Evolutionary conservation across 2,888 invertebrate species (phyloP), one percentile per base, ranked within the genome.

Genomic region (Tachina grossa): DNA sequence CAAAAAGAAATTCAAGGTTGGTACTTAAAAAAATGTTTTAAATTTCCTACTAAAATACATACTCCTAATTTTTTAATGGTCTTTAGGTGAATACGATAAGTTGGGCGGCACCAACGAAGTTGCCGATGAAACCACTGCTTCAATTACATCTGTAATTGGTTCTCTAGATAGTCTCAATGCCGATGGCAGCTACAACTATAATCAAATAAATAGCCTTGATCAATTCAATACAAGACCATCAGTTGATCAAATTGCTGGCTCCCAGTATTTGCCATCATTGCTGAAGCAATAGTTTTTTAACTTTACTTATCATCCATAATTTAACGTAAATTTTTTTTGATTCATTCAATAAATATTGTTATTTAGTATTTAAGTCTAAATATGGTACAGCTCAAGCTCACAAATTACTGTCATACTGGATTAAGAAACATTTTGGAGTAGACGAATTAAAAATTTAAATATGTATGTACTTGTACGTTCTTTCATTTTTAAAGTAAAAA

Each of bases 1-100:
- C 92, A 92, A 87, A 89, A 88, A 19, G 90, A 91, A 88, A 92
- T 92, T 63, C 92, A 92, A 89, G 89, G 90, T 90, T 81, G 71
- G 81, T 87, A 19, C 1, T 49, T 41, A 5, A 31, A 6, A n/a
- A 31, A 49, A 10, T 11, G 6, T 6, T 61, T n/a, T 19, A 22
- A 59, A 31, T 9, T 31, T 1, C 2, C 10, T 51, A 10, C n/a
- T 61, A 9, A 51, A 19, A 39, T 47, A 0, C 51, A 43, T 51
- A 63, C 14, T 22, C 9, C 9, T 19, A 61, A 61, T 53, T 49
- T 2, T 69, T 59, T 61, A 31, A 41, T 22, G 13, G 1, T 16
- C 51, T 85, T 22, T 65, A 90, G 90, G 88, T 19, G 91, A 92
- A 88, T 92, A 92, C 85, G 92, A 92, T 71, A 88, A 90, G 74